Base-by-base conservation (phyloP, 1,140 invertebrate species). In the Dysdera silvatica region DNA sequence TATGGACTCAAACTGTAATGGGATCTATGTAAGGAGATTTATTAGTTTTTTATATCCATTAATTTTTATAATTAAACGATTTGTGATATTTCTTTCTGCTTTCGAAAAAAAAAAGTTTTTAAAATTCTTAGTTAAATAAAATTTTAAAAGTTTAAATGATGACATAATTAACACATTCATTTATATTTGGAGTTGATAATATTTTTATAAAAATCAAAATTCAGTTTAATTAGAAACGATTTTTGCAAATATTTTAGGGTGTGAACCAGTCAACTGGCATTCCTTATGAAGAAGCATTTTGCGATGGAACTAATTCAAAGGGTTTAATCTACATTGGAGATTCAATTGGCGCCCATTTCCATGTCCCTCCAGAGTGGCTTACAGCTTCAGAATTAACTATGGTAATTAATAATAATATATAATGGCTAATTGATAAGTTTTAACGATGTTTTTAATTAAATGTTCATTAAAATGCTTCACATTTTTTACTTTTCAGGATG, bases 261-360 rank as follows among this genome's bases (percentile, higher is more conserved):
- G 33, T 69, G 6, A 73, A 79, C 65, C 65, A 67, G 10, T 31
- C 37, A 7, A 74, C 71, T 5, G 72, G 71, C 4, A 57, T 58
- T 24, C 61, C 77, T 0, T 80, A 76, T 68, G 80, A 81, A 69
- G 72, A 75, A 16, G 61, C 71, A 37, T 70, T 80, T 4, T 81
- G 80, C 64, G 68, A 57, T 1, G 66, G 70, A 6, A 73, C 71
- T 12, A 61, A 72, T 8, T 69, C 71, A 7, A 59, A 72, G 43
- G 80, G 80, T 18, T 56, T 80, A 1, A 73, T 77, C n/a, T 75
- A 77, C n/a, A 67, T 81, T 24, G 80, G 80, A 3, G 80, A 81
- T 67, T 81, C 80, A 2, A 72, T 80, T 1, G 75, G 76, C 18
- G 80, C 80, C n/a, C 79, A 81, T 70, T 81, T 81, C 59, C 79